A percentile compares a stretch with the other conserved stretches of the same genome.
phyloP scores from a whole-genome alignment of 2,888 invertebrate genomes.

The Pollenia angustigena region DNA sequence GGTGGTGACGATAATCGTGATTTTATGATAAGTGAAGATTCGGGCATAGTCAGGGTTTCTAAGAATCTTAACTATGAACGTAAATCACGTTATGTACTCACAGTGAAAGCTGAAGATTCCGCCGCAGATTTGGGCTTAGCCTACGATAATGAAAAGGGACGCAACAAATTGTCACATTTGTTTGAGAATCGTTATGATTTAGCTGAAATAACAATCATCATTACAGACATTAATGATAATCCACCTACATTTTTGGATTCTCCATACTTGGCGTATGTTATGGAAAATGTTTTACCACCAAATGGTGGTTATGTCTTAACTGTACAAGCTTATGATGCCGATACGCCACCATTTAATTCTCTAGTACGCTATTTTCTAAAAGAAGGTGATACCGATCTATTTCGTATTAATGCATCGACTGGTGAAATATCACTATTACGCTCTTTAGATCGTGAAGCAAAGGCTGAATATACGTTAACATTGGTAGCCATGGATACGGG shows the following conservation, averaged over 20 bases:
- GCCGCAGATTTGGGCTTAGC: conserved; percentile 87
- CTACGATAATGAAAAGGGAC: conserved; percentile 64
- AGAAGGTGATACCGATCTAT: conserved; percentile 95
- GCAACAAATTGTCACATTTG: conserved; percentile 55
- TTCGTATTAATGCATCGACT: conserved; percentile 95
- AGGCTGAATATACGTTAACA: conserved; percentile 93
- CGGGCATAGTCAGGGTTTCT: conserved; percentile 94
- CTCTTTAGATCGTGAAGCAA: conserved; percentile 93
- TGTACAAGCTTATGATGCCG: conserved; percentile 95
- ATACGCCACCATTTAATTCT: conserved; percentile 94
- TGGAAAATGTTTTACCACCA: conserved; percentile 95
- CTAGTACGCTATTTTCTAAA: conserved; percentile 96
- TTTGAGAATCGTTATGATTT: conserved; percentile 88
- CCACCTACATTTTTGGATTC: conserved; percentile 96
- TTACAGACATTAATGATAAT: conserved; percentile 97
- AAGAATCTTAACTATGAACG: conserved; percentile 97
- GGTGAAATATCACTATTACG: conserved; percentile 94
- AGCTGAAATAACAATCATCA: conserved; percentile 92
- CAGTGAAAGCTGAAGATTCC: conserved; percentile 94
- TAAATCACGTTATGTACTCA: conserved; percentile 92
- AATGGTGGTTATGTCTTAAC: conserved; percentile 92
- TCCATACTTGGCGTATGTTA: conserved; percentile 96
- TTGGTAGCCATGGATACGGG: conserved; percentile 97
- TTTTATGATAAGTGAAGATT: conserved; percentile 95
- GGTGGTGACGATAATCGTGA: conserved; percentile 95